phyloP scores from a whole-genome alignment of 1,140 invertebrate genomes.

The Sitobion miscanthi region DNA sequence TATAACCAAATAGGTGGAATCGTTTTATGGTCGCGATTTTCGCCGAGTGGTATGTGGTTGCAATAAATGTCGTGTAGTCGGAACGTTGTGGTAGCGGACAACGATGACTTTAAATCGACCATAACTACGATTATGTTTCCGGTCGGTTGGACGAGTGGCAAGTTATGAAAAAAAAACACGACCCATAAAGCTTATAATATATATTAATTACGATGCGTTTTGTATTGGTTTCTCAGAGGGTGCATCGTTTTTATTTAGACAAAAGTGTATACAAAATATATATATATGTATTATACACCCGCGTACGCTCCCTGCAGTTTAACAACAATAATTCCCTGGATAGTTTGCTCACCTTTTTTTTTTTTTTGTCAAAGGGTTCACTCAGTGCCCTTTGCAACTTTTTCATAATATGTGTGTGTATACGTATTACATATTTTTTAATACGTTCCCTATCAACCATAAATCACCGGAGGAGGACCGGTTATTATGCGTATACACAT shows the following conservation, averaged over 20 bases:
- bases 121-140: background rate
- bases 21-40: too few relatives aligned
- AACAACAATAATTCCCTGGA: background rate
- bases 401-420: background rate
- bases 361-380: slow-evolving; percentile 24
- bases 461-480: slow-evolving; percentile 41
- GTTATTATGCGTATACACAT: slow-evolving; percentile 15
- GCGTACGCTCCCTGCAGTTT: background rate
- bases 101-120: background rate
- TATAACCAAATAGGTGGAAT: too few relatives aligned
- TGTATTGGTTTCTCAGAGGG: slow-evolving; percentile 36
- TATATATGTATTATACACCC: background rate
- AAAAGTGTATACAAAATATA: background rate
- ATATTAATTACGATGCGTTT: slow-evolving; percentile 39
- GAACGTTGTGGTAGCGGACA: background rate
- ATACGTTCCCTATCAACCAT: slow-evolving; percentile 45
- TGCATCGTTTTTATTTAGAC: slow-evolving; percentile 40
- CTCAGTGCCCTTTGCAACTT: slow-evolving; percentile 28
- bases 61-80: background rate
- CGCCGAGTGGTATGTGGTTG: background rate
- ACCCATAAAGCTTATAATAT: background rate
- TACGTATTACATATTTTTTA: slow-evolving; percentile 20
- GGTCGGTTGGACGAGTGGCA: background rate
- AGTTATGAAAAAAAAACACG: background rate
- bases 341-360: slow-evolving; percentile 34